A percentile compares a stretch with the other conserved stretches of the same genome.
These are phyloP conservation scores for Thermophis baileyi DNA, from an alignment of 2,113 vertebrate genomes.

Conservation along the genomic window DNA sequence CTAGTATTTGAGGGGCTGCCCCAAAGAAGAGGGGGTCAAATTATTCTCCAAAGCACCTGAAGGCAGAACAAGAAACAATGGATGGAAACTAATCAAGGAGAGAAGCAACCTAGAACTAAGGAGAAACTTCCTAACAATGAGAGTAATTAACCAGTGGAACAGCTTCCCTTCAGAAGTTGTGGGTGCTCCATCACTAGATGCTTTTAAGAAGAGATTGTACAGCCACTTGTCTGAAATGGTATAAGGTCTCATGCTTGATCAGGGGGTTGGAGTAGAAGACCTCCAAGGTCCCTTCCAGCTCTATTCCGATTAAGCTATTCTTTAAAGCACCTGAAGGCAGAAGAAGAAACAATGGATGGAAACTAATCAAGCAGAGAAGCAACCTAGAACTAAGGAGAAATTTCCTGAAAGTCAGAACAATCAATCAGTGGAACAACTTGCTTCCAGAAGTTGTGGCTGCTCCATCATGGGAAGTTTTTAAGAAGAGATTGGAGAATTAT, in stretches of 20 bases:
- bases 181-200: neutral
- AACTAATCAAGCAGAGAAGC: too few relatives aligned
- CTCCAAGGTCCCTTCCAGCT: neutral
- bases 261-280: neutral
- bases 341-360: too few relatives aligned
- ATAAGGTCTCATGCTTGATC: neutral
- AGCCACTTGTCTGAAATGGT: neutral
- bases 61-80: neutral
- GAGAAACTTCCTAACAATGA: neutral
- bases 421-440: too few relatives aligned
- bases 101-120: neutral
- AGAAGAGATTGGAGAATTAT: too few relatives aligned
- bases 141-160: neutral
- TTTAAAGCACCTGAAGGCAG: too few relatives aligned
- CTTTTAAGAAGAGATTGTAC: neutral
- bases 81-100: neutral
- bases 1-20: neutral
- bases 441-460: too few relatives aligned
- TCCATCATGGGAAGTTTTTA: too few relatives aligned
- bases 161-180: neutral
- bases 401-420: too few relatives aligned
- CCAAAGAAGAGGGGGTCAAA: neutral
- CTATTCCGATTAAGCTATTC: too few relatives aligned
- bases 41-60: neutral
- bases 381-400: too few relatives aligned